Evolutionary conservation across 1,140 invertebrate genomes (phyloP).

Genomic region (Drosophila guanche): DNA sequence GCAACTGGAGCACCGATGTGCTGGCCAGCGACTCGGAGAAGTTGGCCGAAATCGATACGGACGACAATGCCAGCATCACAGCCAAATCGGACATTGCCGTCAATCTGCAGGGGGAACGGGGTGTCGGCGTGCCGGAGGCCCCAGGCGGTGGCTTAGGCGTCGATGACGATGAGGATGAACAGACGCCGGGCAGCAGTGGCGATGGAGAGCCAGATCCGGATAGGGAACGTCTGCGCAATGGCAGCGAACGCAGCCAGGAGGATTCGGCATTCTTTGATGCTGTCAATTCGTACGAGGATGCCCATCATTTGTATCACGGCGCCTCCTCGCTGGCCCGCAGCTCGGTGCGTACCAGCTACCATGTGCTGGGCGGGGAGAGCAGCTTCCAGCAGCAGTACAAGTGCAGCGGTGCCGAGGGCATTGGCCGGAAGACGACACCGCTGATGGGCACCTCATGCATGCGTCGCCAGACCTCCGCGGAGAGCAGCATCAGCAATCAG

Average conservation of each 20-base stretch:
- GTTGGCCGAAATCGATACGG: constrained; percentile 93
- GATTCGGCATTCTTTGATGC: constrained; percentile 79
- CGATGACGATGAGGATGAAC: constrained; percentile 54
- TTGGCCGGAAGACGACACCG: constrained; percentile 64
- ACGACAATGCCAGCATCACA: constrained; percentile 91
- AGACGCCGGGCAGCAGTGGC: constrained; percentile 61
- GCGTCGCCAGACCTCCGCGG: constrained; percentile 80
- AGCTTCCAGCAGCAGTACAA: constrained; percentile 82
- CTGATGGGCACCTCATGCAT: constrained; percentile 72
- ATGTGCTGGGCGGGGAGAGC: constrained; percentile 68
- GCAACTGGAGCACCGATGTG: constrained; percentile 98
- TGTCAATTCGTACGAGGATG: constrained; percentile 74
- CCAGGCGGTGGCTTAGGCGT: constrained; percentile 13
- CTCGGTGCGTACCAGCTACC: constrained; percentile 77
- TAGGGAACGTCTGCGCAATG: constrained; percentile 45
- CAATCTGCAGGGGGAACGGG: constrained; percentile 2
- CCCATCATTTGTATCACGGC: constrained; percentile 58
- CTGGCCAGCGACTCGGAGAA: constrained; percentile 97
- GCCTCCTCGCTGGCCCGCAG: constrained; percentile 76
- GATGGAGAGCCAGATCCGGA: constrained; percentile 42
- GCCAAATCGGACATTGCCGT: constrained; percentile 86
- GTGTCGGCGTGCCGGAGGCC: background rate
- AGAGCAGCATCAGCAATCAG: constrained; percentile 83
- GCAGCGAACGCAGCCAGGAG: constrained; percentile 77
- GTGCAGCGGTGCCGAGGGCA: constrained; percentile 64